Evolutionary conservation across 2,888 invertebrate species (phyloP).

Genomic region (Camptogramma bilineatum): DNA sequence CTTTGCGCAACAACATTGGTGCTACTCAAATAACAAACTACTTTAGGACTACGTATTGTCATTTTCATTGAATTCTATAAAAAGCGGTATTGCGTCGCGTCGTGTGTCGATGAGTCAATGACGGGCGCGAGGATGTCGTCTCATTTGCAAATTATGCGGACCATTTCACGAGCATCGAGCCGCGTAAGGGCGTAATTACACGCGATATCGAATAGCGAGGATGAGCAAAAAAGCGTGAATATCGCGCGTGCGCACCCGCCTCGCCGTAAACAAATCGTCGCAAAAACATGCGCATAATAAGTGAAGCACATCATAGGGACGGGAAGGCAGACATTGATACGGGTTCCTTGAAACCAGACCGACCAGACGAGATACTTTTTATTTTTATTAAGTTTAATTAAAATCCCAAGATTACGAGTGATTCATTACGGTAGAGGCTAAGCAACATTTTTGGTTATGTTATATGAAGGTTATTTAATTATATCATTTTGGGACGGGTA

Average conservation of each 20-base stretch:
- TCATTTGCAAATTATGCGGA: conserved; percentile 32
- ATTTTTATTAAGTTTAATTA: conserved; percentile 12
- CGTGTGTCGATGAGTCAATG: conserved; percentile 13
- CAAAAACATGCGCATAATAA: conserved; percentile 33
- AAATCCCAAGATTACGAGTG: background rate
- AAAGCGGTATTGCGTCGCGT: background rate
- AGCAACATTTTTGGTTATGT: background rate
- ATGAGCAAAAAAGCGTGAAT: conserved; percentile 32
- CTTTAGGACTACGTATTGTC: background rate
- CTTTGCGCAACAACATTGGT: background rate
- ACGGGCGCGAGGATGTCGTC: background rate
- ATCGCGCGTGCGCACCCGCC: conserved; percentile 26
- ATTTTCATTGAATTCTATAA: no score
- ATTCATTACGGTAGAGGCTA: background rate
- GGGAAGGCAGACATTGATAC: conserved; percentile 8
- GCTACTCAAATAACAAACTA: background rate
- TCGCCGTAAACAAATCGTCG: conserved; percentile 32
- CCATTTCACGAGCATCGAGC: conserved; percentile 13
- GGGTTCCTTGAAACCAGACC: background rate
- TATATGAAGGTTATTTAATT: background rate
- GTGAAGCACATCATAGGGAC: conserved; percentile 13
- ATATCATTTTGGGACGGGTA: no score
- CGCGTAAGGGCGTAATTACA: conserved; percentile 33
- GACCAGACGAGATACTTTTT: background rate
- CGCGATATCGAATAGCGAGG: conserved; percentile 25